A percentile compares a stretch with the other conserved stretches of the same genome.
Evolutionary conservation across 2,888 invertebrate genomes (phyloP).

Genomic region (Boloria euphrosyne): DNA sequence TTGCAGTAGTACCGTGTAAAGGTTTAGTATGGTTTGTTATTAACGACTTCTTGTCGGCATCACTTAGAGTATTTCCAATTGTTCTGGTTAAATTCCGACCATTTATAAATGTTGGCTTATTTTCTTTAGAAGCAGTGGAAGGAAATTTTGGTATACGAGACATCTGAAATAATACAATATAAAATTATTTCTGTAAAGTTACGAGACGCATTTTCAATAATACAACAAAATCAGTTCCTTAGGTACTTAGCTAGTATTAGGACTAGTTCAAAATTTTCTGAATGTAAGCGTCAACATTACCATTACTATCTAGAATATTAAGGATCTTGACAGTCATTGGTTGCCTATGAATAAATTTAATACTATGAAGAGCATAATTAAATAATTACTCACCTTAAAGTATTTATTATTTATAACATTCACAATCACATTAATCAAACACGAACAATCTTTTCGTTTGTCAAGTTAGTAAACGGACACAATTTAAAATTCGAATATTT

Average conservation of each 20-base stretch:
- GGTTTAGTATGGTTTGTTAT: constrained; percentile 72
- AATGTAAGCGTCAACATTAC: too few species aligned
- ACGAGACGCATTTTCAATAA: not conserved
- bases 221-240: not conserved
- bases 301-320: too few species aligned
- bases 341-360: not conserved
- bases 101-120: constrained; percentile 60
- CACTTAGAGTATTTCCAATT: constrained; percentile 64
- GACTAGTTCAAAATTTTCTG: too few species aligned
- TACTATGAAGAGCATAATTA: not conserved
- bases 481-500: constrained; percentile 55
- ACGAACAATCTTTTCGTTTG: constrained; percentile 40
- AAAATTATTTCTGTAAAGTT: not conserved
- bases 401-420: constrained; percentile 24
- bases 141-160: constrained; percentile 75
- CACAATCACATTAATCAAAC: constrained; percentile 19
- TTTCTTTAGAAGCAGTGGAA: constrained; percentile 62
- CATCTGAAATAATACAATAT: constrained; percentile 60
- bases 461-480: constrained; percentile 49
- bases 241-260: too few species aligned
- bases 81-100: constrained; percentile 52
- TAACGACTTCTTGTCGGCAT: constrained; percentile 67
- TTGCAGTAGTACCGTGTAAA: constrained; percentile 45
- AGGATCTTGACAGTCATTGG: not conserved
- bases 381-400: constrained; percentile 19